Evolutionary conservation across 92 coral and sea anemone genomes (phyloP), one percentile per base, ranked within the genome.

Genomic region (Hydrozoanthus gracilis): DNA sequence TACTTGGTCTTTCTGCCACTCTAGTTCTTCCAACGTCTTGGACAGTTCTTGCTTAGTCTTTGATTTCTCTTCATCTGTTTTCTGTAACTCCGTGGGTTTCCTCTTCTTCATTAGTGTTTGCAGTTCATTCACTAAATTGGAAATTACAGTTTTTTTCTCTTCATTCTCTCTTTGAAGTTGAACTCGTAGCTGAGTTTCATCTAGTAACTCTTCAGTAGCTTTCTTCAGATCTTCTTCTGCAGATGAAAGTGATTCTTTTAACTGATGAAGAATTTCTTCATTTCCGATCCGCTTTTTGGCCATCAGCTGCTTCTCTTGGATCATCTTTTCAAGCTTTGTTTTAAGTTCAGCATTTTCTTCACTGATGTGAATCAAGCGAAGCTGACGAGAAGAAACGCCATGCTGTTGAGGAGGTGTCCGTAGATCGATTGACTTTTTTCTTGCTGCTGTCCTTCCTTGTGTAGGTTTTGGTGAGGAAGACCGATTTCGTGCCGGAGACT

Each of bases 261-360:
- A 76, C 45, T 77, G 88, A 17, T 86, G 50, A 4, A 84, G 75
- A 49, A 86, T 86, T 20, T 73, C 88, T 60, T 92, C 94, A 2
- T 75, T 89, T 20, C 88, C 86, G 72, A 84, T 88, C 60, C 71
- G 72, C 17, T 89, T 90, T 60, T 92, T 87, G 58, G 92, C 98
- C 82, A 89, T 64, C 5, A 89, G 64, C 44, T 73, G 79, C 71
- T 90, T 92, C 16, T 94, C 94, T 64, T 92, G 92, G 16, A 87
- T 45, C 35, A 91, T 50, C 62, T 86, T 88, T 39, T 89, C 94
- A 6, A 93, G 83, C 72, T 82, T 88, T 4, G 91, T 91, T 74
- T 89, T 91, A 0, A 94, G 82, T 54, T 94, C 98, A 3, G 98
- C 91, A 55, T 90, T 94, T 70, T 94, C 98, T 79, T 94, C 98